Percentiles rank a stretch among this genome's conserved stretches.
Evolutionary conservation across 2,113 vertebrate genomes (phyloP).

Genomic region (Lampris incognitus): DNA sequence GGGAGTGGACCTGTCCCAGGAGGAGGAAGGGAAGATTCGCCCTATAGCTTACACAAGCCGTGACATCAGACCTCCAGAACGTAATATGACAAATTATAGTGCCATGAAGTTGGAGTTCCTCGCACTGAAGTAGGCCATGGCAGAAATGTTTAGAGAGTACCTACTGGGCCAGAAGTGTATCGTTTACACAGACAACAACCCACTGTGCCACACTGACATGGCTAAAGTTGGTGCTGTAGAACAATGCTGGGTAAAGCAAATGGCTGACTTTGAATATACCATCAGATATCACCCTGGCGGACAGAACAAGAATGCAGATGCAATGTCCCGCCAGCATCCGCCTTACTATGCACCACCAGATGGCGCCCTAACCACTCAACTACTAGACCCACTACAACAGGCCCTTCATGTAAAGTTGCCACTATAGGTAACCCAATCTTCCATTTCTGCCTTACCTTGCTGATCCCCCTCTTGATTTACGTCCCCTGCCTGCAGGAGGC

Average conservation of each 20-base stretch:
- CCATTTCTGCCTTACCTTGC: not conserved
- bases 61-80: not conserved
- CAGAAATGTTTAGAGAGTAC: slow-evolving; percentile 24
- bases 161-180: slow-evolving; percentile 2
- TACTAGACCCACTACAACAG: not conserved
- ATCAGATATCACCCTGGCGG: not conserved
- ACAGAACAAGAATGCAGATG: slow-evolving; percentile 6
- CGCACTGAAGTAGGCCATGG: slow-evolving; percentile 20
- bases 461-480: not conserved
- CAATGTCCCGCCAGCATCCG: not conserved
- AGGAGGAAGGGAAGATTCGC: not conserved
- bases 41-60: not conserved
- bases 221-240: slow-evolving; percentile 7
- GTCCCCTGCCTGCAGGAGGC: not conserved
- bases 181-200: not conserved
- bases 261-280: slow-evolving; percentile 2
- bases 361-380: not conserved
- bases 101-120: slow-evolving; percentile 28
- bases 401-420: not conserved
- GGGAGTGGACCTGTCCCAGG: slow-evolving; percentile 13
- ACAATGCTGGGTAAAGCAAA: slow-evolving; percentile 3
- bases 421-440: not conserved
- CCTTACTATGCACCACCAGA: not conserved
- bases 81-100: slow-evolving; percentile 9
- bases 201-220: slow-evolving; percentile 1